Base-by-base conservation (phyloP, 1,140 invertebrate genomes). In the Papilio glaucus region DNA sequence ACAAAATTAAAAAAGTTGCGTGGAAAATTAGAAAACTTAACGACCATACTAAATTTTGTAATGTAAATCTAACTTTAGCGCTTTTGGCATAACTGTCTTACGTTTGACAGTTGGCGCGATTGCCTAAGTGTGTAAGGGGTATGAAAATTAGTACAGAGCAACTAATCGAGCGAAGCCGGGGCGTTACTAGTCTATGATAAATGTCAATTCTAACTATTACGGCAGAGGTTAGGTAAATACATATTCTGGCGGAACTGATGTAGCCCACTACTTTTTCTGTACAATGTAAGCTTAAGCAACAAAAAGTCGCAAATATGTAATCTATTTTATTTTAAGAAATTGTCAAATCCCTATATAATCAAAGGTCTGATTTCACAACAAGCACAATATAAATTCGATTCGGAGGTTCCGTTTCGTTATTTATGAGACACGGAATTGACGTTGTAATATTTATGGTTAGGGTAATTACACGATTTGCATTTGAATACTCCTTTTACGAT, bases 391-490 rank as follows among this genome's bases (percentile, higher is more conserved):
- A 73, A 84, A 81, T 80, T 80, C 74, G 65, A 72, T 75, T 79
- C 70, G 70, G 79, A 79, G 78, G 80, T 81, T 79, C 79, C 77
- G 79, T 84, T 84, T 72, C 73, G 71, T 86, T 84, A 84, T 84
- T 84, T 84, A 85, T 78, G 71, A 70, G 70, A 61, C 73, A 72
- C 72, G 15, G 69, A 82, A 79, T 81, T 74, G 81, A 79, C 69
- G 62, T 67, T 26, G 71, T 75, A 60, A 77, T 81, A 83, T 84
- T 84, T 86, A 86, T 83, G 77, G 62, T 68, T 72, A 62, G 70
- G 78, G 76, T 83, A 87, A 87, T 85, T 83, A 85, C 77, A 76
- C 74, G 65, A 61, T 86, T 86, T 85, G 78, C 77, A 84, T 84
- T 84, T 83, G 77, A 79, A 62, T 85, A 78, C 81, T 84, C 82